Conservation (phyloP, 1,140 invertebrate genomes). For the Zaprionus tsacasi region DNA sequence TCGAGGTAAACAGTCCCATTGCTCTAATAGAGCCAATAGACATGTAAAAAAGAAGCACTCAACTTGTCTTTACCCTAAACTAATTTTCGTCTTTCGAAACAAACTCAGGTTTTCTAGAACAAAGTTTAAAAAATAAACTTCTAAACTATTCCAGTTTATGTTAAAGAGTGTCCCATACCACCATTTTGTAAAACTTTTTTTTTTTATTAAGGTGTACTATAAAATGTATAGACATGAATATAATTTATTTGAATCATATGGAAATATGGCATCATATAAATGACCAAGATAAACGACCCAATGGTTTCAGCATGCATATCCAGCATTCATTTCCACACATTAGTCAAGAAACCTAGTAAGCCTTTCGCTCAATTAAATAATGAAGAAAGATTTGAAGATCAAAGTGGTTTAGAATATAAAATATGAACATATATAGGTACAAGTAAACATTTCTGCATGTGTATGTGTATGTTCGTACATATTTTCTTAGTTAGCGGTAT, state of each 20-base stretch:
- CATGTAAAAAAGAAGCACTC: not conserved
- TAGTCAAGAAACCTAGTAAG: constrained; percentile 30
- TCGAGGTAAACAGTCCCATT: constrained; percentile 33
- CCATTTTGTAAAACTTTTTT: too few relatives aligned
- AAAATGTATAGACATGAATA: too few relatives aligned
- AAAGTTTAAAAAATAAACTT: too few relatives aligned
- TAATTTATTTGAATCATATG: not conserved
- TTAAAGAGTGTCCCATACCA: too few relatives aligned
- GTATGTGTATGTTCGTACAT: not conserved
- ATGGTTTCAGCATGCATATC: constrained; percentile 8
- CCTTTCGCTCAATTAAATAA: constrained; percentile 78
- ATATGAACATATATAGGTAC: not conserved
- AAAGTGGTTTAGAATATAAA: constrained; percentile 50
- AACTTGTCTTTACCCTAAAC: too few relatives aligned
- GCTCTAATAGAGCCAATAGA: constrained; percentile 50
- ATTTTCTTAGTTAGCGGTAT: not conserved
- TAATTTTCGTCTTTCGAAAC: too few relatives aligned
- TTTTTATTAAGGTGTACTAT: too few relatives aligned
- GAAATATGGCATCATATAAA: not conserved
- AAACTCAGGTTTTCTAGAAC: too few relatives aligned
- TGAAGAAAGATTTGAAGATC: constrained; percentile 66
- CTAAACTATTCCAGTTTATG: too few relatives aligned
- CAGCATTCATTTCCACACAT: constrained; percentile 24
- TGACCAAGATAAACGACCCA: not conserved
- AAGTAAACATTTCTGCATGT: not conserved